Conservation (phyloP, 2,797 vertebrate genomes). For the Astyanax mexicanus region DNA sequence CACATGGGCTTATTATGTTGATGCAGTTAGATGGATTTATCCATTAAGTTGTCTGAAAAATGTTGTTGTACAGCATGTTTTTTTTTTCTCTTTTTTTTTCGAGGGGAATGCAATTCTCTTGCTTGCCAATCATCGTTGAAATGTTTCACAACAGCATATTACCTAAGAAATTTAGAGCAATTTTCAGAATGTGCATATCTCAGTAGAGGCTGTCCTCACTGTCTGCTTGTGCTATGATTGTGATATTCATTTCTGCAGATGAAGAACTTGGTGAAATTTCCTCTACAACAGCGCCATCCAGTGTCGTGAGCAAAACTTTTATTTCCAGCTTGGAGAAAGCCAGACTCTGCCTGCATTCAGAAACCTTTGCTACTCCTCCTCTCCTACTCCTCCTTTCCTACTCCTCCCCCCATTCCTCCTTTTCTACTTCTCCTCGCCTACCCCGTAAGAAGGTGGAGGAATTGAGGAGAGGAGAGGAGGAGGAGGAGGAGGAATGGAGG, state of each 20-base stretch:
- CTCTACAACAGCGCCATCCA: constrained; percentile 53
- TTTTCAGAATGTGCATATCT: constrained; percentile 11
- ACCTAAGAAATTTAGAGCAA: not conserved
- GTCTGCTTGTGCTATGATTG: constrained; percentile 1
- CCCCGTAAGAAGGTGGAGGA: too few relatives aligned
- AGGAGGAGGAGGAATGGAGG: too few relatives aligned
- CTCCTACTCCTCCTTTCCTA: too few relatives aligned
- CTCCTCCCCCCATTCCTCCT: too few relatives aligned
- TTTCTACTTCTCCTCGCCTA: too few relatives aligned
- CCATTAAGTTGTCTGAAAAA: not conserved
- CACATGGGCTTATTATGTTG: not conserved
- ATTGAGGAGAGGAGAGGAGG: too few relatives aligned
- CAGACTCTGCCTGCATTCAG: too few relatives aligned
- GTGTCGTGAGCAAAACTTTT: not conserved
- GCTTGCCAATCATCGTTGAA: constrained; percentile 16
- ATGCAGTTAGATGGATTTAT: constrained; percentile 12
- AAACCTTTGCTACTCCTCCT: too few relatives aligned
- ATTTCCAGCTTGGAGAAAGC: not conserved
- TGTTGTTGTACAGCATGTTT: too few relatives aligned
- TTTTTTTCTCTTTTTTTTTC: too few relatives aligned
- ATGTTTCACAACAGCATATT: constrained; percentile 23
- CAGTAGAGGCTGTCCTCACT: not conserved
- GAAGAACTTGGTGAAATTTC: not conserved
- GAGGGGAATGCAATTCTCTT: constrained; percentile 7
- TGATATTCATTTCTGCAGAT: not conserved